These are phyloP conservation scores for Elephas maximus DNA, from an alignment of 2,113 vertebrate genomes.

Conservation along the genomic window DNA sequence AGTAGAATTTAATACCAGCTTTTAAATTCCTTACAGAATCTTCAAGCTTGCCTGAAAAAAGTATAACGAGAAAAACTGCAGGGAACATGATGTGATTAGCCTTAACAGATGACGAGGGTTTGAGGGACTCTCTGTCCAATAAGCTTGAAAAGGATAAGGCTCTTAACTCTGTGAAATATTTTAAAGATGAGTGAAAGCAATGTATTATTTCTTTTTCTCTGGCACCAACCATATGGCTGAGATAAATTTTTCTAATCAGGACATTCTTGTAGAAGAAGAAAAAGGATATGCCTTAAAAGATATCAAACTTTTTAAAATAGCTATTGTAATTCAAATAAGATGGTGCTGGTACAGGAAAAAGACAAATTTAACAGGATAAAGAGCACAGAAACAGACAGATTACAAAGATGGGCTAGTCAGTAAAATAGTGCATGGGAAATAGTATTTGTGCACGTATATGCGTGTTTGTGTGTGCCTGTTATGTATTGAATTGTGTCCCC, in stretches of 20 bases:
- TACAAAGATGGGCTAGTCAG: background rate
- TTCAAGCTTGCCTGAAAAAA: background rate
- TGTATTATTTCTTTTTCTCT: background rate
- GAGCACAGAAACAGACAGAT: background rate
- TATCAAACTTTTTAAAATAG: background rate
- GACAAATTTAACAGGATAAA: background rate
- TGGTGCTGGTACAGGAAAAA: background rate
- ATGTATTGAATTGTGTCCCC: no score
- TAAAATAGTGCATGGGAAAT: background rate
- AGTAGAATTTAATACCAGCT: background rate
- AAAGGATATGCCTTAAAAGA: background rate
- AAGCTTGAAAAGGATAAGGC: background rate
- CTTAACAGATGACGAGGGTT: background rate
- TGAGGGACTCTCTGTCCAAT: background rate
- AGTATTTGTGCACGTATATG: background rate
- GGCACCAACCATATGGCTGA: background rate
- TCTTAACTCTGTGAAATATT: background rate
- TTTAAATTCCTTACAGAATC: background rate
- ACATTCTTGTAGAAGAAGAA: background rate
- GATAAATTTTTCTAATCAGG: background rate
- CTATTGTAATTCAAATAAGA: background rate
- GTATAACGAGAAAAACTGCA: background rate
- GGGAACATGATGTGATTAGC: background rate
- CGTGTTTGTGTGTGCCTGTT: no score
- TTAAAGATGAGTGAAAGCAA: background rate